These are phyloP conservation scores for Varanus komodoensis DNA, from an alignment of 2,113 vertebrate species.

Conservation along the genomic window DNA sequence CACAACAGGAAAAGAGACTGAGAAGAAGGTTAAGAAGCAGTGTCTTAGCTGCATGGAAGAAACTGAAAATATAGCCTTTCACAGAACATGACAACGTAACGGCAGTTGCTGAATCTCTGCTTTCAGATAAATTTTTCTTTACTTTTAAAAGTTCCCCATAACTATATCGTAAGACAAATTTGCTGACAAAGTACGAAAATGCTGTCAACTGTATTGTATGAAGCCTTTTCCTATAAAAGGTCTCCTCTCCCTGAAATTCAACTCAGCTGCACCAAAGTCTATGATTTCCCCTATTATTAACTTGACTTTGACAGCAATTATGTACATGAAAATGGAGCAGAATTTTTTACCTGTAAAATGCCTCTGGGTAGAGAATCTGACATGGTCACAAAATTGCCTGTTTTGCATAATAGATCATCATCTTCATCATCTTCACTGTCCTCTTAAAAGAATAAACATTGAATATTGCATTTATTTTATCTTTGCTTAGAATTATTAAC, in stretches of 20 bases:
- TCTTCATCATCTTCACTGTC: conserved; percentile 81
- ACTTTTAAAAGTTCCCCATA: neutral
- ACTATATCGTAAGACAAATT: neutral
- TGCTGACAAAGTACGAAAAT: neutral
- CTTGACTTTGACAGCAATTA: neutral
- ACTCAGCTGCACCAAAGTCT: neutral
- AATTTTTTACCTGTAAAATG: conserved; percentile 84
- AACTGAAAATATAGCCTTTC: neutral
- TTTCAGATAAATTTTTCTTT: neutral
- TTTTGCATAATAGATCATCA: conserved; percentile 85
- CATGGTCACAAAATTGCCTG: conserved; percentile 86
- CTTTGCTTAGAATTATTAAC: neutral
- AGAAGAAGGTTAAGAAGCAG: neutral
- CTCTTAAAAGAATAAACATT: conserved; percentile 65
- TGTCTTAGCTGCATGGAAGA: neutral
- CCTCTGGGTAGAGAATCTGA: conserved; percentile 87
- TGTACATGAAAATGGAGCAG: neutral
- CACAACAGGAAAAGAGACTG: neutral
- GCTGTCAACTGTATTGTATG: neutral
- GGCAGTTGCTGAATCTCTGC: neutral
- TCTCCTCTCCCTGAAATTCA: neutral
- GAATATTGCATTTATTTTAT: neutral
- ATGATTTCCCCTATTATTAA: neutral
- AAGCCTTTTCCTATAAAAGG: neutral
- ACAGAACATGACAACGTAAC: neutral